A percentile compares a stretch with the other conserved stretches of the same genome.
Evolutionary conservation across 1,140 invertebrate genomes (phyloP).

Genomic region (Ectropis grisescens): DNA sequence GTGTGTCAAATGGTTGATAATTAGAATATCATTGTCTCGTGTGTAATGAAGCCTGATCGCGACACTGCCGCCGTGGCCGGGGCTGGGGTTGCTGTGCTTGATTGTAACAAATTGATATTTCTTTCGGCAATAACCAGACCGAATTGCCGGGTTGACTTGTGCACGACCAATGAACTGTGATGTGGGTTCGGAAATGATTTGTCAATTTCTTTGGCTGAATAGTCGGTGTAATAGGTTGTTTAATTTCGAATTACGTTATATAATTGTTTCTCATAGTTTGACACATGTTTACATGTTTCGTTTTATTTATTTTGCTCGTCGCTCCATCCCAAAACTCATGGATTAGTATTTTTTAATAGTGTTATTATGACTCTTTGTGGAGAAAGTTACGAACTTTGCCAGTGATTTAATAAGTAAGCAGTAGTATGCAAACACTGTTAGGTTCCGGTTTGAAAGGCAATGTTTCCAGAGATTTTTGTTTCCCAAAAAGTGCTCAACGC

Average conservation of each 20-base stretch:
- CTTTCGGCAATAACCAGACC: constrained; percentile 31
- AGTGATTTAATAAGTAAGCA: too few relatives aligned
- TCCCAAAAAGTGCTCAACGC: too few relatives aligned
- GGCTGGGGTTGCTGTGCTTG: constrained; percentile 31
- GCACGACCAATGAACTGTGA: constrained; percentile 17
- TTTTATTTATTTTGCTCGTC: too few relatives aligned
- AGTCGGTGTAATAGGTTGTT: neutral
- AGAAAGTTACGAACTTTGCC: too few relatives aligned
- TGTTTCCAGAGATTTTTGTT: too few relatives aligned
- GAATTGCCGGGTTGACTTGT: constrained; percentile 27
- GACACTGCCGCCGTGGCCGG: constrained; percentile 19
- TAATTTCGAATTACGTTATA: neutral
- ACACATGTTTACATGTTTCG: too few relatives aligned
- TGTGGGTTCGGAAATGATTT: constrained; percentile 40
- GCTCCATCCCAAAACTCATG: too few relatives aligned
- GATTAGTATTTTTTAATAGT: too few relatives aligned
- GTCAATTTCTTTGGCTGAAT: constrained; percentile 11
- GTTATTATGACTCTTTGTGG: too few relatives aligned
- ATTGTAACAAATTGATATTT: constrained; percentile 60
- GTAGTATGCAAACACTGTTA: too few relatives aligned
- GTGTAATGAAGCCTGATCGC: constrained; percentile 39
- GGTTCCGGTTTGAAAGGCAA: too few relatives aligned
- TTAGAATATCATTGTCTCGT: constrained; percentile 58
- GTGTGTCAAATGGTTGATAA: constrained; percentile 58
- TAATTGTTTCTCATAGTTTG: neutral